Percentiles rank a stretch among this genome's conserved stretches.
phyloP scores from a whole-genome alignment of 2,888 invertebrate species.

The Drosophila demipolita region DNA sequence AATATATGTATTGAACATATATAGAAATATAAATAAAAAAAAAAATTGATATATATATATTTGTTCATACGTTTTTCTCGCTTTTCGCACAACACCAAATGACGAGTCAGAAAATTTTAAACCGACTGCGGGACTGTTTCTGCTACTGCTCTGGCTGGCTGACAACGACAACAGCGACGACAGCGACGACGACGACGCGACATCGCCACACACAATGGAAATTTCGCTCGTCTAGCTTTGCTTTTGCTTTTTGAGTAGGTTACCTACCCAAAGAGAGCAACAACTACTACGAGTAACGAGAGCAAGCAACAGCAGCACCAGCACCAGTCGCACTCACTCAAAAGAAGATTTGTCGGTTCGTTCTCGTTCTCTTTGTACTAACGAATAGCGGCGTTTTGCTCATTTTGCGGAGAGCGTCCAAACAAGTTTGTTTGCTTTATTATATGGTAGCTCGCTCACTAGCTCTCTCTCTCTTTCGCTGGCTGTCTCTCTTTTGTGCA shows the following conservation, averaged over 20 bases:
- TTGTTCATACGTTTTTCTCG: slow-evolving; percentile 61
- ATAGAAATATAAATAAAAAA: slow-evolving; percentile 40
- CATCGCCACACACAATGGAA: slow-evolving; percentile 83
- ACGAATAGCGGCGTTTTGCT: slow-evolving; percentile 73
- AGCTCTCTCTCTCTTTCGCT: slow-evolving; percentile 26
- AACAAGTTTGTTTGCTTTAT: slow-evolving; percentile 71
- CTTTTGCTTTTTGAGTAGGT: slow-evolving; percentile 65
- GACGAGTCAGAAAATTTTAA: slow-evolving; percentile 79
- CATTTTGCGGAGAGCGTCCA: slow-evolving; percentile 66
- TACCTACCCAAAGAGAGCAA: slow-evolving; percentile 40
- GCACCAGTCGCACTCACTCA: slow-evolving; percentile 43
- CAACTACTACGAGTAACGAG: slow-evolving; percentile 47
- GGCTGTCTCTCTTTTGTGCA: slow-evolving; percentile 52
- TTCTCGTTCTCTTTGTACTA: slow-evolving; percentile 19
- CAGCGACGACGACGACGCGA: slow-evolving; percentile 67
- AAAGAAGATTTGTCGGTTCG: slow-evolving; percentile 61
- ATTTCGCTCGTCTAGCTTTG: slow-evolving; percentile 83
- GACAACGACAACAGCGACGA: slow-evolving; percentile 67
- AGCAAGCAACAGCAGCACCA: not conserved
- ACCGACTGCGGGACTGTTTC: slow-evolving; percentile 77
- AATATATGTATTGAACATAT: slow-evolving; percentile 43
- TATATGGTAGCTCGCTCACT: slow-evolving; percentile 34
- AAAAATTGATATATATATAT: slow-evolving; percentile 26
- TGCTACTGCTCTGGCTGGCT: slow-evolving; percentile 56
- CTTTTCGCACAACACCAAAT: slow-evolving; percentile 75